Evolutionary conservation across 2,113 vertebrate species (phyloP), one percentile per base, ranked within the genome.

Genomic region (Anguilla rostrata): DNA sequence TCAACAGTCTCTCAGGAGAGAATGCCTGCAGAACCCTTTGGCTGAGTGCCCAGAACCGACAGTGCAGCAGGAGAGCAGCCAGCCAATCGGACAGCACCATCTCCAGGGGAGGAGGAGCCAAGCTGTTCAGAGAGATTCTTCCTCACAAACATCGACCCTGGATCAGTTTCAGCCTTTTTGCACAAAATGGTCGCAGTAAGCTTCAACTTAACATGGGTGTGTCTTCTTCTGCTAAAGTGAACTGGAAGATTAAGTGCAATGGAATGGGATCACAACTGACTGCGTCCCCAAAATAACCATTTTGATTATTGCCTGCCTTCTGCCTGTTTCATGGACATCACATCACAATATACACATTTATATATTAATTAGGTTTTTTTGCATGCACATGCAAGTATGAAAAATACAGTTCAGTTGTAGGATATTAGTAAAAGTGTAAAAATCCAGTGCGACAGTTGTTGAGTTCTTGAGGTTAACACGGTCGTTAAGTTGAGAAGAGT

Each of bases 331-430:
- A 81, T 85, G 88, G 89, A 89, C 81, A 84, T 87, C 90, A 92
- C 92, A 90, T 87, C 90, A 94, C 92, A 91, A 90, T 84, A 90
- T 87, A 90, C 88, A 94, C 92, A 92, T 90, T 89, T 90, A 91
- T 92, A 94, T 90, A 92, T 86, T 87, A 87, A 78, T 91, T 85
- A 16, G 5, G 81, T 83, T 88, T 87, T 15, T 89, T 93, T 86
- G 91, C 95, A 96, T 95, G 95, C 95, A 95, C 95, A 95, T 96
- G 95, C 95, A 95, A 34, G 91, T 93, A 91, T 90, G 92, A 90
- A 93, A 96, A 95, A 94, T 91, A 92, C 93, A 94, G 88, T 90
- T 89, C 92, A 90, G 94, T 91, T 90, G 92, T 91, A 92, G 92
- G 84, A 91, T 87, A 88, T 89, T 89, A 87, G 60, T 29, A 84